Percentiles rank a stretch among this genome's conserved stretches.
These are phyloP conservation scores for Epistrophe grossulariae DNA, from an alignment of 2,888 invertebrate species.

Conservation along the genomic window DNA sequence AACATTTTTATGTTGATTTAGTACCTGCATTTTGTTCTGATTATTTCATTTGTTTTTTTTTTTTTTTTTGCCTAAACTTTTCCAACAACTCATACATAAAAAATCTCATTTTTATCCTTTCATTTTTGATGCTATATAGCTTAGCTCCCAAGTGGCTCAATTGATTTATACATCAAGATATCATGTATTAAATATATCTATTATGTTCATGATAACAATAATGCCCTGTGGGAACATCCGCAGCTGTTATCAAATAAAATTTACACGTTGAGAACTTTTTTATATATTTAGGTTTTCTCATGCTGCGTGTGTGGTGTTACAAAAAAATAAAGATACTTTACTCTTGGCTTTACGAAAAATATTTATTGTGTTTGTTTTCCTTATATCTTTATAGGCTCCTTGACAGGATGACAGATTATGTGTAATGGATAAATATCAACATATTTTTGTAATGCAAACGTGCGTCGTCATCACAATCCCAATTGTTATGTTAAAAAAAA, in stretches of 20 bases:
- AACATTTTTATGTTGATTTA: conserved; percentile 1
- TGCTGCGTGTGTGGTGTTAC: not conserved
- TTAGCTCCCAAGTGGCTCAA: conserved; percentile 24
- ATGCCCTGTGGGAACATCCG: conserved; percentile 44
- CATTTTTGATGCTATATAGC: not conserved
- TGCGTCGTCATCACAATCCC: not conserved
- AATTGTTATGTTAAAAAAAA: not conserved
- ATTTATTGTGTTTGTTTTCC: not conserved
- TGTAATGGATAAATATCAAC: conserved; percentile 11
- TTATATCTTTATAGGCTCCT: not conserved
- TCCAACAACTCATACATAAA: conserved; percentile 18
- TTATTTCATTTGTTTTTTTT: conserved; percentile 11
- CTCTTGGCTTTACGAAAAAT: conserved; percentile 7
- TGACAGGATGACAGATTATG: conserved; percentile 11
- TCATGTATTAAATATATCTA: not conserved
- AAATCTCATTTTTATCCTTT: conserved; percentile 16
- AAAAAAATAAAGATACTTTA: not conserved
- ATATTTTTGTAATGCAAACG: not conserved
- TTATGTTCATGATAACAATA: conserved; percentile 41
- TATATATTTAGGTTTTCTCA: conserved; percentile 1
- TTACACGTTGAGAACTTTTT: conserved; percentile 6
- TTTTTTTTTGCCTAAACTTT: not conserved
- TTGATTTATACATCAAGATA: conserved; percentile 32
- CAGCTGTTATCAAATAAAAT: conserved; percentile 49
- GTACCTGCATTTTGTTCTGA: not conserved